Conservation (phyloP, 92 coral and sea anemone species). For the Diadumene lineata region DNA sequence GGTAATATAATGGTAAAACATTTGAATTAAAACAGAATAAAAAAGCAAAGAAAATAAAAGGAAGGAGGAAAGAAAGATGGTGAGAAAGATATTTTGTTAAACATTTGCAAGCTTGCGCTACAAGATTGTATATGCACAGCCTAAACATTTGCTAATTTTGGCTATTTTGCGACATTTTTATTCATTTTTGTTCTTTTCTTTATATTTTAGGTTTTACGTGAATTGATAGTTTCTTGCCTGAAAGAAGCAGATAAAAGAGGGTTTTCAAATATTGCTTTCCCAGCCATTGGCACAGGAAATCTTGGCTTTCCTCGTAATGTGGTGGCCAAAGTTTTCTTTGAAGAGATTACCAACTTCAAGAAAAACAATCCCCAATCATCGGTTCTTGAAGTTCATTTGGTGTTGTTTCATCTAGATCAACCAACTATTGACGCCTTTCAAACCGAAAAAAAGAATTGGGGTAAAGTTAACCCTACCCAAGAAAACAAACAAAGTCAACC, state of each 20-base stretch:
- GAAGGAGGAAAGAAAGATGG: too few relatives aligned
- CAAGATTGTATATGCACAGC: too few relatives aligned
- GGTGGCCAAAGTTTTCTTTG: conserved; percentile 69
- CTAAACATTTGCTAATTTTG: too few relatives aligned
- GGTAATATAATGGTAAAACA: not conserved
- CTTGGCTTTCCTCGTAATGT: conserved; percentile 59
- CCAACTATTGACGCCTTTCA: conserved; percentile 50
- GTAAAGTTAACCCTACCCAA: too few relatives aligned
- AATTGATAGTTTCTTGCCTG: conserved; percentile 51
- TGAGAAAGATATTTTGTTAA: not conserved
- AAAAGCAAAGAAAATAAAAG: too few relatives aligned
- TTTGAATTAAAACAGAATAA: too few relatives aligned
- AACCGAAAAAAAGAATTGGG: conserved; percentile 29
- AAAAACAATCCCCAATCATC: conserved; percentile 36
- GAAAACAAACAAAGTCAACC: too few relatives aligned
- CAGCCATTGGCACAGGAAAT: conserved; percentile 86
- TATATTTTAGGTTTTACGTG: conserved; percentile 24
- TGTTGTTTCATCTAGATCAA: conserved; percentile 60
- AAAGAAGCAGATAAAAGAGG: conserved; percentile 48
- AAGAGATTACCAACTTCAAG: conserved; percentile 53
- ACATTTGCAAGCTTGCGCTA: too few relatives aligned
- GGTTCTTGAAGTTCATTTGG: conserved; percentile 60
- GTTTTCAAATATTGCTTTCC: conserved; percentile 64
- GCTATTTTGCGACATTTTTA: too few relatives aligned
- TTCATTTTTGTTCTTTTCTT: too few relatives aligned